These are phyloP conservation scores for Limnothrissa miodon DNA, from an alignment of 2,113 vertebrate genomes.

Conservation along the genomic window DNA sequence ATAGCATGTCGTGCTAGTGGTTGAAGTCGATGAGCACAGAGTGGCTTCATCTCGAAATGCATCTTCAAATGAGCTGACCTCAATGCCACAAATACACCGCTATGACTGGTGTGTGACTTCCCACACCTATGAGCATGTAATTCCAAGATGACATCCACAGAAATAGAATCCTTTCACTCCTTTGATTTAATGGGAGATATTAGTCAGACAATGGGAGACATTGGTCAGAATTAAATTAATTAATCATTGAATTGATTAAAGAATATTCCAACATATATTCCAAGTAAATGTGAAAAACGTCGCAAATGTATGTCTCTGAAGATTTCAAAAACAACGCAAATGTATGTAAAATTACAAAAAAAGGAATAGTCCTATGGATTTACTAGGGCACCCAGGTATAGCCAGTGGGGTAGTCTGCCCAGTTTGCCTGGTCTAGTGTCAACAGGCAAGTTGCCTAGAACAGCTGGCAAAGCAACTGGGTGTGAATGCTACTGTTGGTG, in stretches of 20 bases:
- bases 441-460: neutral
- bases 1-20: neutral
- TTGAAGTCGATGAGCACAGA: neutral
- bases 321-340: too few relatives aligned
- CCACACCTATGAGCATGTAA: neutral
- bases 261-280: too few relatives aligned
- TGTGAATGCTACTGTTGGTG: neutral
- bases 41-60: neutral
- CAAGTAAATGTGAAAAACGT: too few relatives aligned
- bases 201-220: too few relatives aligned
- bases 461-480: constrained; percentile 28
- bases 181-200: neutral
- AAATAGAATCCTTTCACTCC: neutral
- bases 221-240: too few relatives aligned
- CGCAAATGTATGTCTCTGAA: too few relatives aligned
- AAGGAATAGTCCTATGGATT: too few relatives aligned
- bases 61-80: constrained; percentile 16
- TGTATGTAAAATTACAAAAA: too few relatives aligned
- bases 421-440: neutral
- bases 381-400: neutral
- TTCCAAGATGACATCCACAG: neutral
- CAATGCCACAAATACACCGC: neutral
- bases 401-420: neutral
- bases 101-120: neutral
- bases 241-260: too few relatives aligned